Conservation (phyloP, 2,113 vertebrate genomes). For the Hydrochoerus hydrochaeris region DNA sequence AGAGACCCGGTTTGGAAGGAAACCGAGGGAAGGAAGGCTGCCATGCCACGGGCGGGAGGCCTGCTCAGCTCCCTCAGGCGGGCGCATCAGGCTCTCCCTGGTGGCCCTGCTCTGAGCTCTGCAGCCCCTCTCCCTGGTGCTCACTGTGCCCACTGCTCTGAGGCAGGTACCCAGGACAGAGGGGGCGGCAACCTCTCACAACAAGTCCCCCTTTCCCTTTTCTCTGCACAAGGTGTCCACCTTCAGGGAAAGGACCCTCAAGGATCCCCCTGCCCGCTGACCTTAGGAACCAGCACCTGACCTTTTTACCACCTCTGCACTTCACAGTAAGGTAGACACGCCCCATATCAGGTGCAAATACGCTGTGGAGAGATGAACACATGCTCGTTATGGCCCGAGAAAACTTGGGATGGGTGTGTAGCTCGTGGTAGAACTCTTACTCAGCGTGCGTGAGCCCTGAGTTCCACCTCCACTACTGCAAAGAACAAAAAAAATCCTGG, state of each 20-base stretch:
- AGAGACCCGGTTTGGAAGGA: background rate
- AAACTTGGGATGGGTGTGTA: background rate
- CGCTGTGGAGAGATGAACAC: background rate
- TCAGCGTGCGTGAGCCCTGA: background rate
- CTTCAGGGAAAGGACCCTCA: background rate
- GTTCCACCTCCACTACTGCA: background rate
- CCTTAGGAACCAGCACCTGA: rapidly evolving
- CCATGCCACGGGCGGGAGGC: background rate
- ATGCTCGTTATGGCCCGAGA: background rate
- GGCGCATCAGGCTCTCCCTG: background rate
- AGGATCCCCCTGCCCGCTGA: background rate
- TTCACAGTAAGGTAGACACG: background rate
- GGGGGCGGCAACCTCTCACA: no score
- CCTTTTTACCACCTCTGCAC: background rate
- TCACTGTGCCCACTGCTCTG: background rate
- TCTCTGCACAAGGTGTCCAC: background rate
- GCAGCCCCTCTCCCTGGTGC: background rate
- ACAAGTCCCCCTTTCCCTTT: background rate
- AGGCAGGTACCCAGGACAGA: background rate
- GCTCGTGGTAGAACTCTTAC: background rate
- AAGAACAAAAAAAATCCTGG: background rate
- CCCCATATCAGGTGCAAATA: background rate
- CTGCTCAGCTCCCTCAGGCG: background rate
- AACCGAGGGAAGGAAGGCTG: background rate
- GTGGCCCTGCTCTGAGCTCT: background rate